Conservation (phyloP, 1,140 invertebrate genomes). For the Drosophila ficusphila region DNA sequence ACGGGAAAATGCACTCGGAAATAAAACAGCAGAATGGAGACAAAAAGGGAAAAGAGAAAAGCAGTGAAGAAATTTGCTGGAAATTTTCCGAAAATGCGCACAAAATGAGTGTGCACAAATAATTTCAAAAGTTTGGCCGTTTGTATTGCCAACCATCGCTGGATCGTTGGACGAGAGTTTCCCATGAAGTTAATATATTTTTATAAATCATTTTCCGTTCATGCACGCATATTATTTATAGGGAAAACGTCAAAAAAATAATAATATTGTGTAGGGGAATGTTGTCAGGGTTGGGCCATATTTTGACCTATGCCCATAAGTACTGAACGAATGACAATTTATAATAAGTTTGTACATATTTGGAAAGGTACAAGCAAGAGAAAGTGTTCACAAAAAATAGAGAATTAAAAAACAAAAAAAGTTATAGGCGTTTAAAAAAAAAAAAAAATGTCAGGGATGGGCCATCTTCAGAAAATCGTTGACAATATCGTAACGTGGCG, state of each 20-base stretch:
- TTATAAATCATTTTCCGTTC: conserved; percentile 60
- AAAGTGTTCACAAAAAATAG: too few species aligned
- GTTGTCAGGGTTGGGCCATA: too few species aligned
- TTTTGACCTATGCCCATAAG: too few species aligned
- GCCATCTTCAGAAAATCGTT: too few species aligned
- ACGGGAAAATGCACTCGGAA: conserved; percentile 71
- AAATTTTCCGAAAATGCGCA: conserved; percentile 62
- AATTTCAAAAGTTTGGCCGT: conserved; percentile 71
- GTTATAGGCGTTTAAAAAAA: too few species aligned
- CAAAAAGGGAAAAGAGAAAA: conserved; percentile 18
- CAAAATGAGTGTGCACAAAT: conserved; percentile 76
- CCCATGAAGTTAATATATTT: conserved; percentile 65
- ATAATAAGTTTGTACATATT: too few species aligned
- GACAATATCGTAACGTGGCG: too few species aligned
- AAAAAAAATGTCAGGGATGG: too few species aligned
- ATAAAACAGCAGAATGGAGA: conserved; percentile 30
- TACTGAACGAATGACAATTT: too few species aligned
- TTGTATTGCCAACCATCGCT: conserved; percentile 48
- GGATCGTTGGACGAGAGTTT: conserved; percentile 39
- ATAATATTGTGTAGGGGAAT: too few species aligned
- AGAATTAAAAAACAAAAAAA: too few species aligned
- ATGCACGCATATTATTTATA: conserved; percentile 41
- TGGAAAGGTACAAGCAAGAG: too few species aligned
- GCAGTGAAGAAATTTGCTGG: conserved; percentile 49
- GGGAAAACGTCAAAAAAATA: conserved; percentile 1